Conservation (phyloP, 1,140 invertebrate genomes). For the Geopemphigus sp. region DNA sequence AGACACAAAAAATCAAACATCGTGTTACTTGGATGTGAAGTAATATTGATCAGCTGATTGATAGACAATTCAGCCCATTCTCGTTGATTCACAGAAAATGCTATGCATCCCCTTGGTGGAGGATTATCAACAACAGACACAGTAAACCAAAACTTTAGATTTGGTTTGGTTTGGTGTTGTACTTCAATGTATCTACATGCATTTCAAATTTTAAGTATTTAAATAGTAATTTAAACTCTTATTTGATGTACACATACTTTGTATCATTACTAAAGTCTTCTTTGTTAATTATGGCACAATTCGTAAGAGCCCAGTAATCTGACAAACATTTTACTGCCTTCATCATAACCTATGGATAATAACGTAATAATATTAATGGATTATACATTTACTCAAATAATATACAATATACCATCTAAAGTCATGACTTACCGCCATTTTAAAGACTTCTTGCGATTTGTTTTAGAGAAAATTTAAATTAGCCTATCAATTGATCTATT, state of each 20-base stretch:
- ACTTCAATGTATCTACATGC: conserved; percentile 39
- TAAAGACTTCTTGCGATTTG: background rate
- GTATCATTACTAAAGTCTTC: conserved; percentile 24
- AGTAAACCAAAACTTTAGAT: conserved; percentile 40
- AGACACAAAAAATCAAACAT: background rate
- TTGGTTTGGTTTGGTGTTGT: conserved; percentile 11
- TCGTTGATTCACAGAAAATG: conserved; percentile 35
- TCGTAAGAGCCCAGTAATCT: conserved; percentile 37
- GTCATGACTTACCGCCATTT: conserved; percentile 19
- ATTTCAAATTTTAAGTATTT: background rate
- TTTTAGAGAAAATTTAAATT: background rate
- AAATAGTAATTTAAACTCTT: background rate
- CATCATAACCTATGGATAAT: background rate
- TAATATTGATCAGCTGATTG: conserved; percentile 30
- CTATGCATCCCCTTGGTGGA: conserved; percentile 25
- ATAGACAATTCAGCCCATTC: conserved; percentile 41
- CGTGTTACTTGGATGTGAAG: conserved; percentile 14
- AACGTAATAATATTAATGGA: background rate
- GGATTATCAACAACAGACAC: background rate
- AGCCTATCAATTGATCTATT: background rate
- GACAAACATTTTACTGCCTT: conserved; percentile 20
- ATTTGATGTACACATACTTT: conserved; percentile 1
- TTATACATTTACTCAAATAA: background rate
- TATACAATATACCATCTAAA: background rate
- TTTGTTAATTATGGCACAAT: conserved; percentile 23